phyloP scores from a whole-genome alignment of 2,888 invertebrate species.

The Hyposoter didymator region DNA sequence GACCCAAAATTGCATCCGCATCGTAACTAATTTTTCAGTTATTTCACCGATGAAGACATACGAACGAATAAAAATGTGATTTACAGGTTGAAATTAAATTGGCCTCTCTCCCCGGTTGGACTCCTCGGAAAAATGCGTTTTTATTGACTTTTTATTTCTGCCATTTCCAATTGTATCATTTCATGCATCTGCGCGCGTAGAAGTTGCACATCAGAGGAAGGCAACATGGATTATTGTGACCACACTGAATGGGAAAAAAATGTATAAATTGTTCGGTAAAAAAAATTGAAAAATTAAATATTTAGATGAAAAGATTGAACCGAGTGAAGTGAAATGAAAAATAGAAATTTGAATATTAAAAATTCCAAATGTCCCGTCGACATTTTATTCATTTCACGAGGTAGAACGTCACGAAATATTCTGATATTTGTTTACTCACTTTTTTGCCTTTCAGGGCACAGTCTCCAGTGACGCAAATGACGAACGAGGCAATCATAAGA shows the following conservation, averaged over 20 bases:
- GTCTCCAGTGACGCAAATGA: not conserved
- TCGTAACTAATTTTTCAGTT: not conserved
- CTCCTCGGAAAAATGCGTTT: not conserved
- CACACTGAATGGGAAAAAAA: slow-evolving; percentile 2
- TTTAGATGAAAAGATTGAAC: too few relatives aligned
- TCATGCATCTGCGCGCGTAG: not conserved
- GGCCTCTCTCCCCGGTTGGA: too few relatives aligned
- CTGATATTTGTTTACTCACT: not conserved
- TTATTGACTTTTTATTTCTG: not conserved
- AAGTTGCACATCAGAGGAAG: not conserved
- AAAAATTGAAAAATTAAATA: not conserved
- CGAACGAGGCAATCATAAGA: not conserved
- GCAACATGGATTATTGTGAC: not conserved
- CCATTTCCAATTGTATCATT: not conserved
- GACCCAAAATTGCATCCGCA: not conserved
- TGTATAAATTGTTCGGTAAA: not conserved
- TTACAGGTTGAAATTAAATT: not conserved
- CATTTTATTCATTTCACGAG: not conserved
- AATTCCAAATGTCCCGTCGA: not conserved
- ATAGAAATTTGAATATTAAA: too few relatives aligned
- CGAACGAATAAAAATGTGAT: not conserved
- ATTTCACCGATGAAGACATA: not conserved
- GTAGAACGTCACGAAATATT: not conserved
- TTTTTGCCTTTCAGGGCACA: not conserved
- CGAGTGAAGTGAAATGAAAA: too few relatives aligned